A percentile compares a stretch with the other conserved stretches of the same genome.
phyloP scores from a whole-genome alignment of 2,888 invertebrate genomes.

The Acleris cristana region DNA sequence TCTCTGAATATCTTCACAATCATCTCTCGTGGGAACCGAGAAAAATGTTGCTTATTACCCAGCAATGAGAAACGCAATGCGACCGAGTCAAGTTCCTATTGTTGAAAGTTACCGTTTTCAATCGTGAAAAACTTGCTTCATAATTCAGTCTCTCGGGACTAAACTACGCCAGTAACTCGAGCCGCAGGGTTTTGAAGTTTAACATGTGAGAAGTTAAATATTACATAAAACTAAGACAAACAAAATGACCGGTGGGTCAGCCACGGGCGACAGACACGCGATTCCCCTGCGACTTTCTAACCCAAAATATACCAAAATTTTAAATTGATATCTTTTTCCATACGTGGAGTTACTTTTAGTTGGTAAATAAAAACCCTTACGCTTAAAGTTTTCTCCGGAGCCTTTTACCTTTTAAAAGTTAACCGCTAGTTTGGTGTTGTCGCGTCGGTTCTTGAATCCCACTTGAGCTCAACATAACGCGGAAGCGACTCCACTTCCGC shows the following conservation, averaged over 20 bases:
- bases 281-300: constrained; percentile 47
- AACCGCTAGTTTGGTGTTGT: constrained; percentile 29
- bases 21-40: constrained; percentile 60
- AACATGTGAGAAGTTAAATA: constrained; percentile 43
- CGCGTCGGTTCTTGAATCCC: constrained; percentile 13
- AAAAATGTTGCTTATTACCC: constrained; percentile 62
- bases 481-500: constrained; percentile 21
- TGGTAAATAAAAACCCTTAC: constrained; percentile 18
- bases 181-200: constrained; percentile 56
- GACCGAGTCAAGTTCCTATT: constrained; percentile 52
- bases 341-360: constrained; percentile 7
- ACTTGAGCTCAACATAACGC: constrained; percentile 9
- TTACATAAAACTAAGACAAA: constrained; percentile 44
- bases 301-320: constrained; percentile 19
- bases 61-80: constrained; percentile 42
- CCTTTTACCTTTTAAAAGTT: constrained; percentile 23
- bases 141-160: constrained; percentile 63
- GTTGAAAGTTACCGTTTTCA: constrained; percentile 67
- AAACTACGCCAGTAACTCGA: constrained; percentile 55
- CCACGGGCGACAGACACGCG: constrained; percentile 50
- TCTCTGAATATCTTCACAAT: constrained; percentile 39
- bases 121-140: constrained; percentile 69
- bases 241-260: constrained; percentile 39
- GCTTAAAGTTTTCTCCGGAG: constrained; percentile 15
- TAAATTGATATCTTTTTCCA: constrained; percentile 18